Evolutionary conservation across 2,113 vertebrate genomes (phyloP), one percentile per base, ranked within the genome.

Genomic region (Pseudonaja textilis): DNA sequence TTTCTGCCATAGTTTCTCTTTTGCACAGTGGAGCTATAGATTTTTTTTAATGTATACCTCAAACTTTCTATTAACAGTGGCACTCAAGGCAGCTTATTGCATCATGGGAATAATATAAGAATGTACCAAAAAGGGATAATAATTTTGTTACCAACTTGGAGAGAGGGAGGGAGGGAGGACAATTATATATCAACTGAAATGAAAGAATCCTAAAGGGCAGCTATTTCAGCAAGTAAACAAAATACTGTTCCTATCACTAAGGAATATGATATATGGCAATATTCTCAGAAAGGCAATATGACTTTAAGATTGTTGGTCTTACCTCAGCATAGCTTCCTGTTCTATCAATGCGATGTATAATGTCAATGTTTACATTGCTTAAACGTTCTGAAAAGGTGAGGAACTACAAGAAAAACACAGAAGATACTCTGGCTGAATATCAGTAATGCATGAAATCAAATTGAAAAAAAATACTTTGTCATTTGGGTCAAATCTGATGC

Each of bases 341-440:
- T 95, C 98, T 98, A 97, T 99, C 99, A 26, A 99, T 99, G 1
- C 99, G 98, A 95, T 99, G 99, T 97, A 99, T 98, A 91, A 99
- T 98, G 96, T 99, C 97, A 0, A 99, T 99, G 95, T 99, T 99
- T 89, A 99, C 97, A 96, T 99, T 99, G 55, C 98, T 98, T n/a
- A 99, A 97, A 56, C 99, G 98, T 94, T 99, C 99, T 0, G 99
- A 98, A 96, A 99, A 99, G 2, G 99, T 99, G 91, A 99, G 98
- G 98, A 99, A 99, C 99, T 99, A 96, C 0, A 95, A 94, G 95
- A 88, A 16, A 93, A 94, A 90, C 26, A 18, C 7, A 86, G 55
- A 47, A 86, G 39, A 59, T 55, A 55, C 55, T 18, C 29, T 4
- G 25, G 81, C 0, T 57, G 52, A 42, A 2, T 52, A 14, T 85